A percentile compares a stretch with the other conserved stretches of the same genome.
phyloP scores from a whole-genome alignment of 2,888 invertebrate genomes.

The Plebejus melissa region DNA sequence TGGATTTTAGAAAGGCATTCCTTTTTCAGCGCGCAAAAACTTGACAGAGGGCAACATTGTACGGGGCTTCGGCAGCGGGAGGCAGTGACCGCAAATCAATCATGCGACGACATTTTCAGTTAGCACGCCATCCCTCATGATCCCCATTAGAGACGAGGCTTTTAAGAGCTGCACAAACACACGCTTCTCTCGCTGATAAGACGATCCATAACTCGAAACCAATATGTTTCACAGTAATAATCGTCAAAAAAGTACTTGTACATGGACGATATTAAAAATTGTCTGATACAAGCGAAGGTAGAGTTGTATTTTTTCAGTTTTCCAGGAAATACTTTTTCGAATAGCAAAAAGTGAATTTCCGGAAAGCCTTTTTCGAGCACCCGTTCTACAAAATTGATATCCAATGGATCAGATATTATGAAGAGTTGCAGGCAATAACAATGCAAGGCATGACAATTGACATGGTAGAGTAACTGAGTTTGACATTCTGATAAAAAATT shows the following conservation, averaged over 20 bases:
- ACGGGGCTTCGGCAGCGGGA: neutral
- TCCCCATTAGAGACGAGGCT: slow-evolving; percentile 12
- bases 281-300: neutral
- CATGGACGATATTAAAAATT: neutral
- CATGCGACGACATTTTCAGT: slow-evolving; percentile 18
- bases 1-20: neutral
- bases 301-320: neutral
- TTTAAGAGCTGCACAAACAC: slow-evolving; percentile 1
- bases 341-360: neutral
- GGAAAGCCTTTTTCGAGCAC: neutral
- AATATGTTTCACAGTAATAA: neutral
- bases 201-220: neutral
- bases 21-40: neutral
- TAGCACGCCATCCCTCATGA: slow-evolving; percentile 18
- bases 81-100: slow-evolving; percentile 15
- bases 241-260: neutral
- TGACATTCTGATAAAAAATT: too few relatives aligned
- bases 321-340: neutral
- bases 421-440: too few relatives aligned
- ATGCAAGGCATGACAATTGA: too few relatives aligned
- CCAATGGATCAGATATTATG: too few relatives aligned
- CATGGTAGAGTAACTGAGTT: too few relatives aligned
- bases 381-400: neutral
- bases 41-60: neutral
- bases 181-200: slow-evolving; percentile 9